These are phyloP conservation scores for Calliscelio sp. DNA, from an alignment of 2,888 invertebrate genomes.

Conservation along the genomic window DNA sequence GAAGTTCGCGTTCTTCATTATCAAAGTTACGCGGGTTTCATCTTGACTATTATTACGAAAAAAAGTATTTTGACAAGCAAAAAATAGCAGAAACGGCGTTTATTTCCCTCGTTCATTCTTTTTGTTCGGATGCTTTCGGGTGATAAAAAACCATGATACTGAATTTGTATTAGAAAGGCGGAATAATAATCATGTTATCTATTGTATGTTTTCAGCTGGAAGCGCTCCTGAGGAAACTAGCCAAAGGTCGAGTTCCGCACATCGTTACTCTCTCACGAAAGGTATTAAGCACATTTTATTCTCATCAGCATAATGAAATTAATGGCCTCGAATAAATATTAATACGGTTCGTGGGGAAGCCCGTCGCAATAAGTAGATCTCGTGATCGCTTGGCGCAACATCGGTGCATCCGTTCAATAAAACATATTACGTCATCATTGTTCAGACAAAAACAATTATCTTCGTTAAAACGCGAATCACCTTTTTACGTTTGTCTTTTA, in stretches of 20 bases:
- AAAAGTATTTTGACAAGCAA: no score
- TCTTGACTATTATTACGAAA: not conserved
- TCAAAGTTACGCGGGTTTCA: conserved; percentile 6
- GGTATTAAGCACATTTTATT: conserved; percentile 79
- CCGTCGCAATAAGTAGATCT: not conserved
- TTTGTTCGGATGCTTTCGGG: conserved; percentile 4
- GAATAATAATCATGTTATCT: conserved; percentile 50
- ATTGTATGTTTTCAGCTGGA: conserved; percentile 85
- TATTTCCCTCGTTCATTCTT: not conserved
- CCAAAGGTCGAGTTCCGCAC: conserved; percentile 86
- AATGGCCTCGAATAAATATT: conserved; percentile 13
- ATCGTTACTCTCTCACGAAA: conserved; percentile 85
- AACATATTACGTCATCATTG: no score
- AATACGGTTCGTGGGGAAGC: not conserved
- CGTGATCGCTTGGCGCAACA: not conserved
- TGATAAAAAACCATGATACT: not conserved
- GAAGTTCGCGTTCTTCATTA: conserved; percentile 36
- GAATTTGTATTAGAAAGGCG: not conserved
- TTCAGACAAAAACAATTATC: not conserved
- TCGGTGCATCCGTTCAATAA: no score
- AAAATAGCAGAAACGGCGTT: no score
- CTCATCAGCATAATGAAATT: conserved; percentile 22
- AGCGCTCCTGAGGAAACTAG: conserved; percentile 86
- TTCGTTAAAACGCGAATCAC: not conserved
- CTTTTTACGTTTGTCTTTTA: conserved; percentile 13